These are phyloP conservation scores for Ormyrus labotus DNA, from an alignment of 2,888 invertebrate species.

Conservation along the genomic window DNA sequence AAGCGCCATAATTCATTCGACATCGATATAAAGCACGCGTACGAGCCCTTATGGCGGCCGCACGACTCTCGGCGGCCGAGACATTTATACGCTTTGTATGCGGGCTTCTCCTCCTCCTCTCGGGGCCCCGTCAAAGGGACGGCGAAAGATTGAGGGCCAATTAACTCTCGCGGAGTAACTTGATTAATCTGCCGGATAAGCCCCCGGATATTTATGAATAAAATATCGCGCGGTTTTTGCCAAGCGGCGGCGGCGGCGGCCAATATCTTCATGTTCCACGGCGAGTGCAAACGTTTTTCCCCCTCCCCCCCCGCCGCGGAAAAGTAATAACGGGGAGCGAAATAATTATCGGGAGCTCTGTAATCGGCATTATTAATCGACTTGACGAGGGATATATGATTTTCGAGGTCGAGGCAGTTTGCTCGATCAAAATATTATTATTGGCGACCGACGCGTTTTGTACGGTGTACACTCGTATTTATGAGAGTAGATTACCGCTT, in stretches of 20 bases:
- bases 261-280: too few relatives aligned
- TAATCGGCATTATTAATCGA: too few relatives aligned
- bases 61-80: background rate
- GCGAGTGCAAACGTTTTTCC: too few relatives aligned
- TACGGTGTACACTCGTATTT: too few relatives aligned
- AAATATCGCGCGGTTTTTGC: constrained; percentile 9
- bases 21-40: constrained; percentile 37
- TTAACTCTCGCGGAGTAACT: constrained; percentile 40
- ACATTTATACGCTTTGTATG: constrained; percentile 32
- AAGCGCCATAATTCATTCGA: constrained; percentile 50
- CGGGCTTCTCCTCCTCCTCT: constrained; percentile 20
- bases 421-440: too few relatives aligned
- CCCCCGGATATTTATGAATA: constrained; percentile 29
- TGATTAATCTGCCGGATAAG: constrained; percentile 39
- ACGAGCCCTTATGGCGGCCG: constrained; percentile 2
- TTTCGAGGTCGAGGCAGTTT: too few relatives aligned
- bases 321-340: background rate
- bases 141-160: constrained; percentile 46
- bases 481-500: too few relatives aligned
- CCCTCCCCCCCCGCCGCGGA: too few relatives aligned
- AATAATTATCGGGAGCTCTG: background rate
- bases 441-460: too few relatives aligned
- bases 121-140: background rate
- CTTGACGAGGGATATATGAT: too few relatives aligned
- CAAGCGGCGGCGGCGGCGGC: too few relatives aligned